Base-by-base conservation (phyloP, 2,797 vertebrate species). In the Rhinogobio ventralis region DNA sequence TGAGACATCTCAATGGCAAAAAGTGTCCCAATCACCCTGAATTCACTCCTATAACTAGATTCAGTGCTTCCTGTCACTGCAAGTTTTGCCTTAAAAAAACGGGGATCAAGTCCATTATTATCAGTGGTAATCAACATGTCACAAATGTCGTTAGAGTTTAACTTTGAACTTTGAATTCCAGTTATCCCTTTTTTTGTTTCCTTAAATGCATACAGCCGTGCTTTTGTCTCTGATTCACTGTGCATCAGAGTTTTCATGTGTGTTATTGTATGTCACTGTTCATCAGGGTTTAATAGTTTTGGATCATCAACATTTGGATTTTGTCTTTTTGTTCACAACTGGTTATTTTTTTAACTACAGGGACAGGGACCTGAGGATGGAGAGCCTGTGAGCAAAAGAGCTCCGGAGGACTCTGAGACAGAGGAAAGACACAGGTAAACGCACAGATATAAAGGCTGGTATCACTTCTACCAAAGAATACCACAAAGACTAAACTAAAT, bases 301-400 rank as follows among this genome's bases (percentile, higher is more conserved):
- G 11, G 15, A 23, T 33, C 39, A 60, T n/a, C 25, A 33, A 19
- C 2, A 36, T 51, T 64, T 25, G 2, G 5, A 7, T 74, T 74
- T 64, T 13, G 10, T 5, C 15, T 66, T 60, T 39, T 39, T 75
- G 55, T 42, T 64, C 15, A 55, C 6, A 84, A 84, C 14, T 25
- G 30, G 1, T 30, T n/a, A 1, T 36, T 72, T 5, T n/a, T 10
- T 23, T 5, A 0, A 36, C 51, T 84, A 23, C 10, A 89, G 85
- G 88, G 86, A 7, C 46, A 62, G 17, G 77, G 64, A 55, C 83
- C 57, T 39, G 82, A 62, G 20, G 83, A 85, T 82, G 88, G 87
- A 85, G 87, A 89, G 75, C 88, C 88, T 62, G 83, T 79, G 10
- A 79, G 81, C 51, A 89, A 89, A 76, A 88, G 66, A 85, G 60